Conservation (phyloP, 2,888 invertebrate genomes). For the Endotricha flammealis region DNA sequence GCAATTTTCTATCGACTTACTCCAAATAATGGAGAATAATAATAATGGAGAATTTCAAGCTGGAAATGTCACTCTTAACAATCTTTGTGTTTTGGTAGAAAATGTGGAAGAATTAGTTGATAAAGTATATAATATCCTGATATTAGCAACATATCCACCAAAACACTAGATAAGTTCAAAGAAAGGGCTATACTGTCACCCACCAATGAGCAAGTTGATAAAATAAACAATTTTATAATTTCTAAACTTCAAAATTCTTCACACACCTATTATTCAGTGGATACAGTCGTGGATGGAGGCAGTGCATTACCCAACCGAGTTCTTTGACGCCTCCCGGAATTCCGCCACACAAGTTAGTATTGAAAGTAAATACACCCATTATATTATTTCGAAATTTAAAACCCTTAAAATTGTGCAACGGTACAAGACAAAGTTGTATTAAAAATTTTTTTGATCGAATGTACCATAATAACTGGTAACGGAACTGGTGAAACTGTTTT, state of each 20-base stretch:
- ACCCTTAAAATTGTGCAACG: too few relatives aligned
- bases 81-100: conserved; percentile 14
- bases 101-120: conserved; percentile 12
- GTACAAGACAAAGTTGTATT: too few relatives aligned
- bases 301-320: conserved; percentile 19
- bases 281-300: conserved; percentile 1
- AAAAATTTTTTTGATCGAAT: too few relatives aligned
- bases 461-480: too few relatives aligned
- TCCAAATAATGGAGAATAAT: too few relatives aligned
- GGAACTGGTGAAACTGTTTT: too few relatives aligned
- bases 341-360: conserved; percentile 11
- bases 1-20: conserved; percentile 7
- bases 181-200: conserved; percentile 15
- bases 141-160: conserved; percentile 14
- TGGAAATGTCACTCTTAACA: conserved; percentile 11
- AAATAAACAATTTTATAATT: conserved; percentile 12
- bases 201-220: conserved; percentile 14
- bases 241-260: too few relatives aligned
- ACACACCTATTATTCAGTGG: too few relatives aligned
- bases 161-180: conserved; percentile 15
- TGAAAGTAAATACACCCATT: too few relatives aligned
- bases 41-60: conserved; percentile 9
- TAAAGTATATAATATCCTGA: conserved; percentile 16
- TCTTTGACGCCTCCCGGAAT: conserved; percentile 16
- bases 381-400: too few relatives aligned